Evolutionary conservation across 2,797 vertebrate species (phyloP).

Genomic region (Micrastur ruficollis): DNA sequence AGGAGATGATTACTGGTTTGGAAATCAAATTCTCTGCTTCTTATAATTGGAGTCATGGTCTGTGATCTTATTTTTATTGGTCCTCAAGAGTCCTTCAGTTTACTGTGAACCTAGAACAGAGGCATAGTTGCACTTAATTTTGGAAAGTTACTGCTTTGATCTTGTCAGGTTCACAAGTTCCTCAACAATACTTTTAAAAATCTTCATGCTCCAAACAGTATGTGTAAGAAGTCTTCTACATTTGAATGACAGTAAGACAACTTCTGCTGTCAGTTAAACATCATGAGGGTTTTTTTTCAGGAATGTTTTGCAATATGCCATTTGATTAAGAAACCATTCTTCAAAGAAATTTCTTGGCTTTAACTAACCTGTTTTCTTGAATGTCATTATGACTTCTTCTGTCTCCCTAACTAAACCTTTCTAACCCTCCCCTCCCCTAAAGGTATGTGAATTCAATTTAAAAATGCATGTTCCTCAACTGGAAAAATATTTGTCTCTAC

Average conservation of each 20-base stretch:
- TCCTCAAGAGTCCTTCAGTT: not conserved
- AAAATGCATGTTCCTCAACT: not conserved
- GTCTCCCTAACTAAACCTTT: not conserved
- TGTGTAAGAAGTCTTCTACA: not conserved
- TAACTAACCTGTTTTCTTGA: not conserved
- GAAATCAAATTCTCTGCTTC: not conserved
- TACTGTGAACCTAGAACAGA: not conserved
- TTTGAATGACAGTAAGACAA: not conserved
- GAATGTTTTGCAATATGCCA: not conserved
- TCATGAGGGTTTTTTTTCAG: not conserved
- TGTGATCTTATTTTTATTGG: not conserved
- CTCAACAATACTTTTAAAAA: not conserved
- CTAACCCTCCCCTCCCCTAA: not conserved
- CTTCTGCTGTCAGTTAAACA: not conserved
- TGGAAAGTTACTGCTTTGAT: not conserved
- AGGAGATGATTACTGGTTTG: not conserved
- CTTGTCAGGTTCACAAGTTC: not conserved
- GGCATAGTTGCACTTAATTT: not conserved
- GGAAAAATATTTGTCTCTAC: not conserved
- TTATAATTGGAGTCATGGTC: not conserved
- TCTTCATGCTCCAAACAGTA: not conserved
- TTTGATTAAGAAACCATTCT: not conserved
- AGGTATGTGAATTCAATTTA: not conserved
- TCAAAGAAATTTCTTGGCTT: not conserved
- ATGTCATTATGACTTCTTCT: not conserved